Base-by-base conservation (phyloP, 2,113 vertebrate genomes). In the Oceanodroma tethys region DNA sequence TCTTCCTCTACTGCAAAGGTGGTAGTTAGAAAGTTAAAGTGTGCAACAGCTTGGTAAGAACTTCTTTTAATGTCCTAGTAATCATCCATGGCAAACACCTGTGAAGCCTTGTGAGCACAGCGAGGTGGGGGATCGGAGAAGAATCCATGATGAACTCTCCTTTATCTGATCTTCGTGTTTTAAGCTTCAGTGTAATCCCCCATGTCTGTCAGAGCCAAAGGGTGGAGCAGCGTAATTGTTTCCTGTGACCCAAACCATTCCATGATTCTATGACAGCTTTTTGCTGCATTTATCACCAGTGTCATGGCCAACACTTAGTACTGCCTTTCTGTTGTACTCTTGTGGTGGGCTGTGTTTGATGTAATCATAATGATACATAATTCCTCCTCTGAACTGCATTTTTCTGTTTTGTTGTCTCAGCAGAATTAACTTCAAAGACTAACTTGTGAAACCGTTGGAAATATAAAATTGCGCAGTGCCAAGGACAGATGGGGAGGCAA, bases 301-400 rank as follows among this genome's bases (percentile, higher is more conserved):
- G 34, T 26, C 11, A 1, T 1, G 45, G 16, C 58, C 75, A 42
- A 2, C 3, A 1, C 43, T 45, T 12, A 0, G 10, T 21, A 5
- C 55, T 43, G 36, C 4, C 1, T 29, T 63, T 42, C 13, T 68
- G 9, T 29, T 17, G 30, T 38, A 15, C 11, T 38, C 7, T 27
- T 21, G 27, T n/a, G 50, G 43, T 48, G 56, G 22, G n/a, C 48
- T 63, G 65, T 32, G 34, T 74, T 76, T 47, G 45, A 19, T 38
- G 47, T 16, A 5, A 11, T 25, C 36, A 5, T 25, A 32, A 22
- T 10, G 45, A 40, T 9, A 25, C 5, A 0, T 5, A 18, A 43
- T 78, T 84, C 52, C 10, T 78, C 38, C 36, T 88, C 59, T n/a
- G 32, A 71, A 8, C 29, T 34, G 7, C 13, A 0, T n/a, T 87